Evolutionary conservation across 1,140 invertebrate species (phyloP), one percentile per base, ranked within the genome.

Genomic region (Heliothis virescens): DNA sequence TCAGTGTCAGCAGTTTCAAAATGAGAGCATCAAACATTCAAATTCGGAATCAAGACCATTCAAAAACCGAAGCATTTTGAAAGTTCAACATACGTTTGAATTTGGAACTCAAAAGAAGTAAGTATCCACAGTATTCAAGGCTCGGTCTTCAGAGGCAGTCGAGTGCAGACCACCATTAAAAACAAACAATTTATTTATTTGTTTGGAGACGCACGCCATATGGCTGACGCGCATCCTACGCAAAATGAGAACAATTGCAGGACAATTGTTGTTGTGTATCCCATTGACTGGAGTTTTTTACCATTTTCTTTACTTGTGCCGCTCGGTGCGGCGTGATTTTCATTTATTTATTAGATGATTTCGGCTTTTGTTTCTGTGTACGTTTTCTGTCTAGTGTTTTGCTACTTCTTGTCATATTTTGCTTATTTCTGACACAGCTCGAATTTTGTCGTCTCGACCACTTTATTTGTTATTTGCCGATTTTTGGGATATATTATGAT

Each of bases 191-290:
- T 85, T 88, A 76, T 88, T 83, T 85, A 81, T 82, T 83, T 87
- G 63, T 63, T 59, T 73, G 71, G 53, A 16, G 83, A 91, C 92
- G 91, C 89, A 93, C 82, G 89, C 85, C 92, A 93, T 87, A 87
- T 90, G 92, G 87, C 60, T 73, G 73, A 86, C 82, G 80, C 83
- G 85, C 82, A 84, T 79, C 60, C 72, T 87, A 92, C 88, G 89
- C 89, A 93, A 92, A 93, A 93, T 92, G 86, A 93, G 88, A 85
- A 92, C 85, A 87, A 88, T 85, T 84, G 85, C 50, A 11, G n/a
- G 85, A 91, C 90, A 91, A 91, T 91, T 93, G 91, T 93, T 92
- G 87, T 92, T 91, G 91, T 91, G 88, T 89, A 83, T 85, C 80
- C 73, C 47, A 84, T 77, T 69, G 82, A 84, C 69, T 65, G n/a